Evolutionary conservation across 2,888 invertebrate genomes (phyloP), one percentile per base, ranked within the genome.

Genomic region (Ellobium chinense): DNA sequence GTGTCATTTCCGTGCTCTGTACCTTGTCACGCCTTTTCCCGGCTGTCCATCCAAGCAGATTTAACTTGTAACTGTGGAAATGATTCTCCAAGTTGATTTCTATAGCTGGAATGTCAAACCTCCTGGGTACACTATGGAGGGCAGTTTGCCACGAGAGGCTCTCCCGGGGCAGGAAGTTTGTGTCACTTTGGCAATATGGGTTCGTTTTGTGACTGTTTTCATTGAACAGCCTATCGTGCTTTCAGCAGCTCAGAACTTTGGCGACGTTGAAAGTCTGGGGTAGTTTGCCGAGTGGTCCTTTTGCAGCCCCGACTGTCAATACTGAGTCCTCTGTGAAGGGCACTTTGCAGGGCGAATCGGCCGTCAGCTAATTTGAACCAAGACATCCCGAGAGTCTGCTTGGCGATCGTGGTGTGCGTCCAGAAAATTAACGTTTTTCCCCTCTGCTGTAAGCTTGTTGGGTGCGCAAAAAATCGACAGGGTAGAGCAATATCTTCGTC

Each of bases 281-380:
- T 39, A 31, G 69, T 69, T 29, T 46, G 21, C 31, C 54, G 46
- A 54, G 31, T 12, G 29, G 18, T 54, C 54, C 31, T 37, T 54
- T 46, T 29, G 46, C 69, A 21, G 18, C 29, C 31, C 24, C 2
- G 54, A 54, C 54, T 69, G 69, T 54, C 69, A 69, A 27, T 69
- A 14, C 27, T 69, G 21, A 27, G 29, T 9, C 1, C 37, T 31
- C 27, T 69, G 46, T 69, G 54, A 69, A 46, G 69, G 54, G 39
- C 54, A 14, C 69, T 54, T n/a, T 69, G 69, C 12, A 21, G 39
- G 31, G 69, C 24, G 69, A 69, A 46, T 69, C 31, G 18, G 29
- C n/a, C 2, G 46, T 69, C 54, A 69, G 69, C 29, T 69, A 69
- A 69, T 69, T 69, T 69, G 46, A 46, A 46, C 46, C 46, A 46